Percentiles rank a stretch among this genome's conserved stretches.
phyloP scores from a whole-genome alignment of 2,113 vertebrate species.

The Engraulis encrasicolus region DNA sequence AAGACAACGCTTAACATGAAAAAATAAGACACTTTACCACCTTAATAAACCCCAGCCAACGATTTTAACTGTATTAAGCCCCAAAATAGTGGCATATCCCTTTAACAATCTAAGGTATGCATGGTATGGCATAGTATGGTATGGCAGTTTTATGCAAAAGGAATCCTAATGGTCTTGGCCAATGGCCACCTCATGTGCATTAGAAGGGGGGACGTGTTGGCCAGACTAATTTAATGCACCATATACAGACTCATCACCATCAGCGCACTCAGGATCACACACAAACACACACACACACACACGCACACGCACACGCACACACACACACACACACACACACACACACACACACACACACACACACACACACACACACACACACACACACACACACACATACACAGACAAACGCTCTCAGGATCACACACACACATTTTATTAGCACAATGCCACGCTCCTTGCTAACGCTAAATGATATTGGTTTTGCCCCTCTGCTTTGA shows the following conservation, averaged over 20 bases:
- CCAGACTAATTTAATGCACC: conserved; percentile 48
- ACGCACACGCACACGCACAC: too few species aligned
- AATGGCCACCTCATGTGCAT: not conserved
- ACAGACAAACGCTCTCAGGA: too few species aligned
- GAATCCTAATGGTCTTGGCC: not conserved
- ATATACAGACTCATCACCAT: conserved; percentile 41
- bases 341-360: too few species aligned
- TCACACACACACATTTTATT: conserved; percentile 40
- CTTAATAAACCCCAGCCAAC: too few species aligned
- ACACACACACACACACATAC: too few species aligned
- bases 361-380: too few species aligned
- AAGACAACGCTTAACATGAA: too few species aligned
- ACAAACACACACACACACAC: too few species aligned
- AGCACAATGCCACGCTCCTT: conserved; percentile 14
- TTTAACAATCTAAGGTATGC: not conserved
- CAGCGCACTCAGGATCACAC: conserved; percentile 34
- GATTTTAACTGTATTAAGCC: too few species aligned
- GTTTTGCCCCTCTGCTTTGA: conserved; percentile 32
- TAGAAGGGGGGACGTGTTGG: not conserved
- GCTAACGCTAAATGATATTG: conserved; percentile 35
- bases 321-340: too few species aligned
- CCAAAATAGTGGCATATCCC: too few species aligned
- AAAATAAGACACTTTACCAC: too few species aligned
- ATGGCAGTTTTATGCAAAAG: not conserved
- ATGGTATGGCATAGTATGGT: not conserved